Evolutionary conservation across 1,140 invertebrate genomes (phyloP), one percentile per base, ranked within the genome.

Genomic region (Tetramorium parvispinum): DNA sequence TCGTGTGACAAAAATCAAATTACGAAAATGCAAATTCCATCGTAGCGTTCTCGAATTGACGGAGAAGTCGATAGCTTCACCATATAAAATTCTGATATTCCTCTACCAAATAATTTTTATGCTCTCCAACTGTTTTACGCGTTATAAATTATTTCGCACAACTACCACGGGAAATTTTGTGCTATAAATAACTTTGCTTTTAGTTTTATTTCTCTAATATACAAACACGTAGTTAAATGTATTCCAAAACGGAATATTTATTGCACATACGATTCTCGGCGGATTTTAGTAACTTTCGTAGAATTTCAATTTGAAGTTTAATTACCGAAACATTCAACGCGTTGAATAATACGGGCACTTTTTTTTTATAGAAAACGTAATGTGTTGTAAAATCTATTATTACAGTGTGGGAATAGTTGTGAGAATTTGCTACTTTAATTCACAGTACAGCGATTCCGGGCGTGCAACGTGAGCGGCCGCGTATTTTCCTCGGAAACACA

Each of bases 11-110:
- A 79, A 79, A 66, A 66, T 51, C 32, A 40, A 70, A 40, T 24
- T 43, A 40, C n/a, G 49, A 68, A n/a, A 81, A 81, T 55, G 61
- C 32, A 68, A 55, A 68, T 81, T 16, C 46, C 8, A 32, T 65
- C 40, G 40, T 5, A 27, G 8, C 27, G 61, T 66, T 40, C 13
- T 66, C 16, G 7, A 66, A 51, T 24, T 37, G 24, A 77, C n/a
- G 2, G 16, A 4, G 24, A 77, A 18, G 10, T 0, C 21, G 43
- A 78, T 78, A 78, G 24, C 16, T 43, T 40, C 1, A 16, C 16
- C 10, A 76, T 46, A 59, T 46, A 59, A 57, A 76, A 76, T 76
- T 18, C 49, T 37, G 11, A 78, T 32, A 13, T 63, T n/a, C 63
- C 46, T 21, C 27, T 32, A 57, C 10, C 75, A 3, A 51, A n/a